A percentile compares a stretch with the other conserved stretches of the same genome.
These are phyloP conservation scores for Drosophila emarginata DNA, from an alignment of 2,888 invertebrate species.

Conservation along the genomic window DNA sequence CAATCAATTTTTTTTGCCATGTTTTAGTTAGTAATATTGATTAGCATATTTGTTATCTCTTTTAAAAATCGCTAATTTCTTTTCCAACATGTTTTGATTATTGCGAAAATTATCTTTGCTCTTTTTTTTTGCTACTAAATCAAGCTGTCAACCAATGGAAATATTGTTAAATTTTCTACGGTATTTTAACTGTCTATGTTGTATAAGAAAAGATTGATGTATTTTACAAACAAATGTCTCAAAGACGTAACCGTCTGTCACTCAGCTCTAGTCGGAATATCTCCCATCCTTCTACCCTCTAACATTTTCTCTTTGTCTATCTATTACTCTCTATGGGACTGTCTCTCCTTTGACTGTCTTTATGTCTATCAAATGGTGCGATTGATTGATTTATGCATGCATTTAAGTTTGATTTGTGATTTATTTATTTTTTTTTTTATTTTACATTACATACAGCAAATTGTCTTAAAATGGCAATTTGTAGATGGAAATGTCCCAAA, in stretches of 20 bases:
- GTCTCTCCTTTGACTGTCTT: slow-evolving; percentile 45
- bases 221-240: slow-evolving; percentile 38
- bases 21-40: too few relatives aligned
- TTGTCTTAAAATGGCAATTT: slow-evolving; percentile 28
- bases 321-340: not conserved
- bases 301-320: not conserved
- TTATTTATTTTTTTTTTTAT: slow-evolving; percentile 24
- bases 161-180: not conserved
- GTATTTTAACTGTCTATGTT: not conserved
- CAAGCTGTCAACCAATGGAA: not conserved
- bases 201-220: not conserved
- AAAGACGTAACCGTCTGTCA: slow-evolving; percentile 57
- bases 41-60: too few relatives aligned
- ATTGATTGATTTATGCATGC: slow-evolving; percentile 77
- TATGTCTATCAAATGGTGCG: slow-evolving; percentile 48
- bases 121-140: too few relatives aligned
- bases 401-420: slow-evolving; percentile 65
- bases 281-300: slow-evolving; percentile 22
- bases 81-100: too few relatives aligned
- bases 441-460: slow-evolving; percentile 18
- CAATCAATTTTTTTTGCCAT: too few relatives aligned
- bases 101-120: too few relatives aligned
- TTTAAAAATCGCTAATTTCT: too few relatives aligned
- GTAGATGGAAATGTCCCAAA: slow-evolving; percentile 14
- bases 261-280: slow-evolving; percentile 37